Conservation (phyloP, 2,797 vertebrate species). For the Manis crassicaudata region DNA sequence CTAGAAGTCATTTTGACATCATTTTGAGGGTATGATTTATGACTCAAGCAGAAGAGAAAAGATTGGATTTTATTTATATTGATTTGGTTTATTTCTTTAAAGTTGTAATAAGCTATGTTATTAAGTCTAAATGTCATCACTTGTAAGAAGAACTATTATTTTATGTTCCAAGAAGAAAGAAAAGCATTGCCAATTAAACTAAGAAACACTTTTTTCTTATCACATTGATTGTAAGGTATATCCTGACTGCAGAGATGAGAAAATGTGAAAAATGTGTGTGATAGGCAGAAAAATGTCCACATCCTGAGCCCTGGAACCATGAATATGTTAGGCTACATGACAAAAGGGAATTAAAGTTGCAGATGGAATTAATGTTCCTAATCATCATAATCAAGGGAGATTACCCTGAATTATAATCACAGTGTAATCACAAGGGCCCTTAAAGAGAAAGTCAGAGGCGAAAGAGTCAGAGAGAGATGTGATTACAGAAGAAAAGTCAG, state of each 20-base stretch:
- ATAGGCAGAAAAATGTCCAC: background rate
- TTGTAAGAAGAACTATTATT: constrained; percentile 18
- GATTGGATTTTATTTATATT: background rate
- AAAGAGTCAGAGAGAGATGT: background rate
- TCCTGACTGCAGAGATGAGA: background rate
- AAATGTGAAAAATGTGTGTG: background rate
- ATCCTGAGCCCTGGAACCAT: background rate
- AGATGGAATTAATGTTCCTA: background rate
- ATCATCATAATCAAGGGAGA: background rate
- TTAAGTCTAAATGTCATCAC: background rate
- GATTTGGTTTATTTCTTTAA: constrained; percentile 24
- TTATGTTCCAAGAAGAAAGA: constrained; percentile 44
- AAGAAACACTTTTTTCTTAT: constrained; percentile 12
- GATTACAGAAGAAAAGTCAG: background rate
- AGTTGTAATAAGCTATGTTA: constrained; percentile 43
- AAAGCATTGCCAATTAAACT: constrained; percentile 27
- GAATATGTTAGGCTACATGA: background rate
- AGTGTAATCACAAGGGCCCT: background rate
- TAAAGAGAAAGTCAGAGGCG: background rate
- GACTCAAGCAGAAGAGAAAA: constrained; percentile 40
- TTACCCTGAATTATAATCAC: background rate
- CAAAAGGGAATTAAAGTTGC: constrained; percentile 18
- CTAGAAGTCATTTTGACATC: constrained; percentile 50
- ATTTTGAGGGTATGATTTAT: constrained; percentile 50
- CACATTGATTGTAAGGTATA: background rate